Conservation (phyloP, 2,113 vertebrate species). For the Phrynosoma blainvillii region DNA sequence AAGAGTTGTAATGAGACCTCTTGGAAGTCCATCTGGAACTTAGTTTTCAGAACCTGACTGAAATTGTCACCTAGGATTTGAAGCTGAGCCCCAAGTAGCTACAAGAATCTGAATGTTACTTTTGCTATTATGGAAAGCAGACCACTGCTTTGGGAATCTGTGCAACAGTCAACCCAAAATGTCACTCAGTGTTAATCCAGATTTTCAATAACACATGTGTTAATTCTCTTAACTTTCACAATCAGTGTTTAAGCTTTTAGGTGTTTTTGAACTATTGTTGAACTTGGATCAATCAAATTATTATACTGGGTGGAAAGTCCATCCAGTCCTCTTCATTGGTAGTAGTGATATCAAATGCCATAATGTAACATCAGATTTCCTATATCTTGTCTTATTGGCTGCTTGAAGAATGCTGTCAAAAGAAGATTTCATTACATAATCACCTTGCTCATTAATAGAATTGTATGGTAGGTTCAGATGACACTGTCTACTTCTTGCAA, state of each 20-base stretch:
- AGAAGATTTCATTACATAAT: neutral
- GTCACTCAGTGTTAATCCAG: neutral
- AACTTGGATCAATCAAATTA: neutral
- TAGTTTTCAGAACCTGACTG: neutral
- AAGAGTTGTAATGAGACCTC: neutral
- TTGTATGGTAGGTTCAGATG: neutral
- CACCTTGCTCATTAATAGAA: neutral
- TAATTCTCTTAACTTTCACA: no score
- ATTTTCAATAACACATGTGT: neutral
- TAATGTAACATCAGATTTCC: neutral
- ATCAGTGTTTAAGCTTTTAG: no score
- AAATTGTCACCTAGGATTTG: neutral
- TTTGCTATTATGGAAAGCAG: neutral
- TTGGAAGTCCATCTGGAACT: neutral
- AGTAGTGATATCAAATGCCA: neutral
- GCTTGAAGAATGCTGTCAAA: neutral
- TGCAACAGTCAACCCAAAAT: neutral
- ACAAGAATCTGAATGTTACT: neutral
- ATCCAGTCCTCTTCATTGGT: neutral
- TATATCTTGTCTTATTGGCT: neutral
- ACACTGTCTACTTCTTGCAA: no score
- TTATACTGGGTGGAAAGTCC: neutral
- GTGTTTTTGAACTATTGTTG: no score
- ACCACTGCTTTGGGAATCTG: neutral
- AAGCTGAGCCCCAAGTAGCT: neutral